Evolutionary conservation across 2,888 invertebrate species (phyloP).

Genomic region (Noctuana brunneofusca): DNA sequence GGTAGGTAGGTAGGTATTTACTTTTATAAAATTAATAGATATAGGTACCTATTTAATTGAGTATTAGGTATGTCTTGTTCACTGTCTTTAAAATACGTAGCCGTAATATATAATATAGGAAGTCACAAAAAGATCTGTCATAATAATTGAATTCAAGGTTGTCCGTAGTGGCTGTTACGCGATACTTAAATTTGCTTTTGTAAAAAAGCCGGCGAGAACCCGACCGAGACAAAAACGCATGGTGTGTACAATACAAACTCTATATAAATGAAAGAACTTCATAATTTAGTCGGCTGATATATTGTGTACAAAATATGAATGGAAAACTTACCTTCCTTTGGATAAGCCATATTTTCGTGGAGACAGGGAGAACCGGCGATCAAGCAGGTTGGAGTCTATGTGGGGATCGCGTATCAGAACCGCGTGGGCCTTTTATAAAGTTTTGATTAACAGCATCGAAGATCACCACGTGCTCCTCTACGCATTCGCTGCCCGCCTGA

Average conservation of each 20-base stretch:
- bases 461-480: slow-evolving; percentile 65
- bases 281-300: slow-evolving; percentile 42
- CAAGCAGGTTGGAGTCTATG: slow-evolving; percentile 50
- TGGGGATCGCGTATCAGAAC: slow-evolving; percentile 58
- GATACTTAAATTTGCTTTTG: slow-evolving; percentile 23
- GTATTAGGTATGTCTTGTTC: background rate
- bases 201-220: slow-evolving; percentile 39
- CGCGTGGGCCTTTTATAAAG: slow-evolving; percentile 71
- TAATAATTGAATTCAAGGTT: slow-evolving; percentile 36
- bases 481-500: slow-evolving; percentile 51
- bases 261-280: slow-evolving; percentile 23
- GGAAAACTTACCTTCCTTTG: slow-evolving; percentile 71
- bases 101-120: slow-evolving; percentile 1
- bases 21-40: background rate
- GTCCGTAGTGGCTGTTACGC: slow-evolving; percentile 12
- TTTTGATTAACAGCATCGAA: slow-evolving; percentile 56
- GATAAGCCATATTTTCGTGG: slow-evolving; percentile 61
- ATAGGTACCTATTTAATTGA: too few relatives aligned
- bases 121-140: slow-evolving; percentile 21
- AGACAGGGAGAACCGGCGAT: slow-evolving; percentile 39
- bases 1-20: background rate
- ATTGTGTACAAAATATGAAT: slow-evolving; percentile 39
- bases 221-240: slow-evolving; percentile 29
- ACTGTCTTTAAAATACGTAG: background rate
- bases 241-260: background rate